Conservation (phyloP, 1,140 invertebrate species). For the Lordiphosa collinella region DNA sequence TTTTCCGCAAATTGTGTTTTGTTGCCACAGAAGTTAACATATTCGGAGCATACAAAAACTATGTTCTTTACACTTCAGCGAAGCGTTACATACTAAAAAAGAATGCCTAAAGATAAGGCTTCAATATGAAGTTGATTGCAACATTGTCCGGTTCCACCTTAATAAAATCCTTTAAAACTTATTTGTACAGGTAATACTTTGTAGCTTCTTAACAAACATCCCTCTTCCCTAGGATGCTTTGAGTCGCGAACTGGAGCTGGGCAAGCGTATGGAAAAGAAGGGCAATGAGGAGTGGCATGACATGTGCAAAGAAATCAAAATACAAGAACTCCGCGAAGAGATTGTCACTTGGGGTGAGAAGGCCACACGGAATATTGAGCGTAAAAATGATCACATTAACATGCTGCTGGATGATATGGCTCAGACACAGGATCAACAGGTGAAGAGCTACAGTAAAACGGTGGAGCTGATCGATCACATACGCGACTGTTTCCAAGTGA, state of each 20-base stretch:
- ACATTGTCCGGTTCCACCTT: too few relatives aligned
- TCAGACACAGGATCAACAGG: constrained; percentile 54
- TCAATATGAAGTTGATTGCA: too few relatives aligned
- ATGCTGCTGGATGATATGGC: constrained; percentile 56
- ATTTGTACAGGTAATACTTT: too few relatives aligned
- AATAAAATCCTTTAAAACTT: too few relatives aligned
- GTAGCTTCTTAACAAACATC: too few relatives aligned
- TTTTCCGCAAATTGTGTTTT: too few relatives aligned
- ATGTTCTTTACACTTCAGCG: too few relatives aligned
- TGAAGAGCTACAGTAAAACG: constrained; percentile 33
- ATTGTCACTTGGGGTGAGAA: constrained; percentile 47
- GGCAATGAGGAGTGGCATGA: constrained; percentile 55
- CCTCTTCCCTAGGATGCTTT: constrained; percentile 34
- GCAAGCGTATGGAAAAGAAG: constrained; percentile 49
- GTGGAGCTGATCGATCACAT: constrained; percentile 66
- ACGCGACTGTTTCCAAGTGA: constrained; percentile 46
- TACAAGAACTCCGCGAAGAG: constrained; percentile 52
- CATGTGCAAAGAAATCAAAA: constrained; percentile 56
- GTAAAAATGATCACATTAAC: constrained; percentile 57
- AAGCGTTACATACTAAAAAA: too few relatives aligned
- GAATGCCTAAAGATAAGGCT: too few relatives aligned
- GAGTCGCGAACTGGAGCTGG: constrained; percentile 50
- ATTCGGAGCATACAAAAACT: too few relatives aligned
- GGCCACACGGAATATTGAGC: constrained; percentile 31
- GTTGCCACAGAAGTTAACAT: too few relatives aligned